Conservation (phyloP, 2,113 vertebrate genomes). For the Ceyx cyanopectus region DNA sequence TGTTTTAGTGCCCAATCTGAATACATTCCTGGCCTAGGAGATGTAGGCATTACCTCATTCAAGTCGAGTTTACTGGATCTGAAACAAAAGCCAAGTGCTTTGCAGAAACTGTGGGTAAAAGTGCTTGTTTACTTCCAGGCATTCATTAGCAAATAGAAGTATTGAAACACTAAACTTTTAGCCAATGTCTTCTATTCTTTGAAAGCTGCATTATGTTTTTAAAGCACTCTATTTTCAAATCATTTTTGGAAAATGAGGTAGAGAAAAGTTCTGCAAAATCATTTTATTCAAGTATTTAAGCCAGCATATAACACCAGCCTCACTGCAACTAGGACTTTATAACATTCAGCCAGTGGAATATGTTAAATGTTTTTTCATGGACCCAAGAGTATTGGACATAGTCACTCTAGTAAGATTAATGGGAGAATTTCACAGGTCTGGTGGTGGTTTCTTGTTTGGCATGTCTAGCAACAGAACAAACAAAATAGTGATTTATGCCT, state of each 20-base stretch:
- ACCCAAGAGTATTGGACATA: background rate
- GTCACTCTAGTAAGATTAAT: background rate
- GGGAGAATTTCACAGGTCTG: background rate
- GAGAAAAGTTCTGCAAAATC: accelerated
- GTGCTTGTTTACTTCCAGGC: constrained; percentile 20
- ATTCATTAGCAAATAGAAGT: constrained; percentile 20
- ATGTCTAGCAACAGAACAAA: constrained; percentile 49
- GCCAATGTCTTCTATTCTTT: background rate
- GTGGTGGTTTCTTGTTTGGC: constrained; percentile 28
- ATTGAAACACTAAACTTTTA: background rate
- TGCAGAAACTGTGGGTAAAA: constrained; percentile 6
- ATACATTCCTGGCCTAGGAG: constrained; percentile 30
- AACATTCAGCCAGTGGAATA: background rate
- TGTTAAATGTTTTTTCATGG: background rate
- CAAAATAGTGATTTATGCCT: constrained; percentile 55
- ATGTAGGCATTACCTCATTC: constrained; percentile 31
- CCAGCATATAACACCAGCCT: background rate
- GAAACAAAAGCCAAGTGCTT: constrained; percentile 38
- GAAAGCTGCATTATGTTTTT: background rate
- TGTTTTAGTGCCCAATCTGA: background rate
- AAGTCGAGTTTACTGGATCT: background rate
- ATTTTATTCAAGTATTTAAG: background rate
- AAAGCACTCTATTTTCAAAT: background rate
- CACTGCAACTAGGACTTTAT: background rate
- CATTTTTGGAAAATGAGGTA: background rate